Conservation (phyloP, 2,113 vertebrate species). For the Melanocharis versteri region DNA sequence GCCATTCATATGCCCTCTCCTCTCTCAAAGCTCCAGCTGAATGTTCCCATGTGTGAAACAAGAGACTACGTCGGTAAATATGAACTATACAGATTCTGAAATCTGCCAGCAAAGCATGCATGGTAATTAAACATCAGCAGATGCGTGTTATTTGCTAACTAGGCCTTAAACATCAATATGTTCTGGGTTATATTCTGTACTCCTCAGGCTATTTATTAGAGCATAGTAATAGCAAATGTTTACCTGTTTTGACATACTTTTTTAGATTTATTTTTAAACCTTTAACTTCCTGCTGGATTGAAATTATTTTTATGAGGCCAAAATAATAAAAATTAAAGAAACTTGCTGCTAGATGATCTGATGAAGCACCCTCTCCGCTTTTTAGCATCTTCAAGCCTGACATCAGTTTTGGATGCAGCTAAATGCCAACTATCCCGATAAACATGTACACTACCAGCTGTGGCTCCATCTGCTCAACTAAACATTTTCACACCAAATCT, state of each 20-base stretch:
- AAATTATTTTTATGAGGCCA: conserved; percentile 14
- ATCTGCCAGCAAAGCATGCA: background rate
- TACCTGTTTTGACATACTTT: conserved; percentile 34
- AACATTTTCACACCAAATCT: conserved; percentile 78
- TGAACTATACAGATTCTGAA: conserved; percentile 3
- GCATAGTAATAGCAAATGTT: conserved; percentile 45
- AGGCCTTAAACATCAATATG: conserved; percentile 34
- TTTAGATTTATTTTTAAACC: conserved; percentile 38
- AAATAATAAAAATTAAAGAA: conserved; percentile 41
- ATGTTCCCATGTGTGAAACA: conserved; percentile 11
- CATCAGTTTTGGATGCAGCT: conserved; percentile 75
- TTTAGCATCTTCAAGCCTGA: conserved; percentile 73
- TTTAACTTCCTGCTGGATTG: conserved; percentile 15
- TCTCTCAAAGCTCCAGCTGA: background rate
- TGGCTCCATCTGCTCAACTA: conserved; percentile 83
- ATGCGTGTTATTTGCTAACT: conserved; percentile 39
- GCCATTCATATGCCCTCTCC: background rate
- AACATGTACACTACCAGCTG: conserved; percentile 85
- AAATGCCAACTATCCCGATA: conserved; percentile 78
- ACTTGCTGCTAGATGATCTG: conserved; percentile 51
- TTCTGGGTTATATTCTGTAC: background rate
- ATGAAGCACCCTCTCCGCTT: conserved; percentile 36
- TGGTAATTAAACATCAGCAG: conserved; percentile 56
- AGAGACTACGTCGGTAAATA: background rate
- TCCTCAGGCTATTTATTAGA: conserved; percentile 39